Base-by-base conservation (phyloP, 1,140 invertebrate species). In the Pissodes strobi region DNA sequence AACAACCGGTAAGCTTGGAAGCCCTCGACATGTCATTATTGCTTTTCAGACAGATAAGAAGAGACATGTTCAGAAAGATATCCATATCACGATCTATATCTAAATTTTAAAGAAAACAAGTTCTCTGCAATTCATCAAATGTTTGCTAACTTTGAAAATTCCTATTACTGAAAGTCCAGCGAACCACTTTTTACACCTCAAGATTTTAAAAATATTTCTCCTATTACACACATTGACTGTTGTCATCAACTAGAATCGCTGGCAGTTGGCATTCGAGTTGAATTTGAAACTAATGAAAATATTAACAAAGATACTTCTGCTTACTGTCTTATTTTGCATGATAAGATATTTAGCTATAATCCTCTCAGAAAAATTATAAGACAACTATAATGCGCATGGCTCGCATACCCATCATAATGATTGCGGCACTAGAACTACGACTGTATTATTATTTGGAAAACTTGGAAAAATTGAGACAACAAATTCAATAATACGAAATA, bases 31-130 rank as follows among this genome's bases (percentile, higher is more conserved):
- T 52, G 49, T 49, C 12, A 49, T 52, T 10, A 12, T 52, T 17
- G 49, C 25, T 17, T 30, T 34, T 15, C 23, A 13, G n/a, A 6
- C 27, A 19, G 15, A 30, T 25, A 45, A 21, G 9, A 45, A 21
- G 18, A 9, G 18, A 8, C 6, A 22, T 21, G 13, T 56, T 18
- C 6, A 37, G 22, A n/a, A 21, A 25, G 53, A 56, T 56, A 56
- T 27, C 53, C 53, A 1, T 56, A 56, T 23, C 9, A 25, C 13
- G 38, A 41, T 27, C 17, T 56, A 21, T 19, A 41, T 27, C 17
- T 56, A 21, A 19, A 56, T 56, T 41, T 56, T 43, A 56, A 41
- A 23, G n/a, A 56, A 23, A 56, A 56, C 19, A 56, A 56, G 17
- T 56, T 41, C 41, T n/a, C 53, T 23, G 15, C 53, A 2, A 17